Conservation (phyloP, 2,797 vertebrate species). For the Stomatorhinus walkeri region DNA sequence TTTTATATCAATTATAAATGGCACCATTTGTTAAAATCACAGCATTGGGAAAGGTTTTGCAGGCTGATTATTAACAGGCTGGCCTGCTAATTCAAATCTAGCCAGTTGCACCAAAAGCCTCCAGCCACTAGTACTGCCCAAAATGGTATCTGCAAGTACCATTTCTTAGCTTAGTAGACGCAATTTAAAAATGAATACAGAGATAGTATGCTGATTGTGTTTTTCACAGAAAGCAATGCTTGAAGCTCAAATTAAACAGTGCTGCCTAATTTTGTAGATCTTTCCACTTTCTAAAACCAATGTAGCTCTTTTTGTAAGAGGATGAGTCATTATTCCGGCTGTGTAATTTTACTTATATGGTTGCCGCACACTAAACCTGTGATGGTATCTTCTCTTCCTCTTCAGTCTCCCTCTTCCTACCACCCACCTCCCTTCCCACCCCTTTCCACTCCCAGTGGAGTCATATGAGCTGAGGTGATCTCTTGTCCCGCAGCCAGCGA, state of each 20-base stretch:
- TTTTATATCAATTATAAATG: neutral
- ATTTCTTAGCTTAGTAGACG: neutral
- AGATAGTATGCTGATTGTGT: neutral
- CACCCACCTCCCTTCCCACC: neutral
- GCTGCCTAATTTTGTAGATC: neutral
- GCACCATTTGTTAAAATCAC: neutral
- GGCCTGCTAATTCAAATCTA: neutral
- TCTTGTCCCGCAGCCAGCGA: conserved; percentile 15
- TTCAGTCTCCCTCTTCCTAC: neutral
- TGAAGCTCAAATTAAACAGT: neutral
- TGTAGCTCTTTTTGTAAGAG: neutral
- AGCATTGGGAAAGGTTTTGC: neutral
- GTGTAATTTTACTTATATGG: neutral
- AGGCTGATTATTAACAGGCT: neutral
- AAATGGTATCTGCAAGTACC: neutral
- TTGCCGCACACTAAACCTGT: neutral
- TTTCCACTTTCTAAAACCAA: neutral
- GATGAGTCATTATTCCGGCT: neutral
- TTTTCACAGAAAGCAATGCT: neutral
- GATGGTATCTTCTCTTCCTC: conserved; percentile 1
- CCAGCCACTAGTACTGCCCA: neutral
- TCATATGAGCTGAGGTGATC: conserved; percentile 30
- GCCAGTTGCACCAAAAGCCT: neutral
- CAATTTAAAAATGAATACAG: neutral
- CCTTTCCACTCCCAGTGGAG: neutral